Evolutionary conservation across 2,113 vertebrate genomes (phyloP), one percentile per base, ranked within the genome.

Genomic region (Tautogolabrus adspersus): DNA sequence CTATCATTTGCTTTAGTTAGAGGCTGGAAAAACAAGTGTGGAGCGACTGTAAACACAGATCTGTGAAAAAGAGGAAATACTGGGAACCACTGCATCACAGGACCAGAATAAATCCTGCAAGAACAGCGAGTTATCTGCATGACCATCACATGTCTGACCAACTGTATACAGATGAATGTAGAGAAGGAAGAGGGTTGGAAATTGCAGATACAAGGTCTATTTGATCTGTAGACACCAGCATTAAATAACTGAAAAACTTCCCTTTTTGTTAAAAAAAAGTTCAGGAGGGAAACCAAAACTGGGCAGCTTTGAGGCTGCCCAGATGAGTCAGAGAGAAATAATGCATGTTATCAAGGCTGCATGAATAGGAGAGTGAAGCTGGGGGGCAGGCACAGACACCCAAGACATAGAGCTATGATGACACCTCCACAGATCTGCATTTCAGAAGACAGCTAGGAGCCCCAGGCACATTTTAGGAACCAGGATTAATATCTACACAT

Each of bases 391-490:
- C 9, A 1, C 72, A 88, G 87, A 89, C 85, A 92, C 89, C 84
- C 74, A 82, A 90, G 87, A 93, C 79, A 83, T 79, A 87, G 71
- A 89, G 81, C 83, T 81, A 84, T 84, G 84, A 87, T 87, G 91
- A 91, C 92, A 93, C 87, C 79, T 85, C 85, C 87, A 84, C 79
- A 83, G 84, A 93, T 87, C 89, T 84, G 85, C 90, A 88, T 89
- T 91, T 91, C 85, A 89, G 68, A 72, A 86, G 90, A 92, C 88
- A 90, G 83, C 74, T 84, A 81, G 19, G 42, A 34, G 84, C 93
- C 86, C 66, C 21, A 4, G 85, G 91, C 90, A 57, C 49, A 82
- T 81, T 68, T 58, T 69, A 85, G 82, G 79, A 58, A 79, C 73
- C 75, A 63, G 75, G 81, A 91, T 91, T 89, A 87, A 90, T 91